Conservation (phyloP, 2,113 vertebrate genomes). For the Carassius gibelio region DNA sequence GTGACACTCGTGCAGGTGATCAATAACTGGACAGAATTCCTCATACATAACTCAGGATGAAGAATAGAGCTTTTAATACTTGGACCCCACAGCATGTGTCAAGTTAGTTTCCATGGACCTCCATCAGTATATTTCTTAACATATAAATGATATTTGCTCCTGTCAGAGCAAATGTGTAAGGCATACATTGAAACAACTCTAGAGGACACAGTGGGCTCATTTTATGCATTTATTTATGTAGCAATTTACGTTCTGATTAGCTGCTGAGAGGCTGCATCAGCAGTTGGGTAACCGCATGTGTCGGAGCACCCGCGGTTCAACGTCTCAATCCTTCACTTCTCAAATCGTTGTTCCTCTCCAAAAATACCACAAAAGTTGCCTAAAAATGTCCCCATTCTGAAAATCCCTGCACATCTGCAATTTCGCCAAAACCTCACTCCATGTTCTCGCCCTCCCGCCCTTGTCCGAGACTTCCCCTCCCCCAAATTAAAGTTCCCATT, state of each 20-base stretch:
- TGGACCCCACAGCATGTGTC: conserved; percentile 20
- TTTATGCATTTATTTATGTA: conserved; percentile 84
- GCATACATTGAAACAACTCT: conserved; percentile 65
- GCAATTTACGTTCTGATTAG: conserved; percentile 79
- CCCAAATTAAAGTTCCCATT: conserved; percentile 71
- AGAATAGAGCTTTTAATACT: conserved; percentile 45
- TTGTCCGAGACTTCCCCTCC: conserved; percentile 16
- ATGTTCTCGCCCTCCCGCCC: conserved; percentile 59
- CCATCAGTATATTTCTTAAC: conserved; percentile 29
- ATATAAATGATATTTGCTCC: conserved; percentile 32
- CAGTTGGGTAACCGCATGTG: conserved; percentile 74
- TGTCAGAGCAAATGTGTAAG: conserved; percentile 34
- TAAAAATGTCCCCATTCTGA: conserved; percentile 67
- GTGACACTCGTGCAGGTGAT: conserved; percentile 9
- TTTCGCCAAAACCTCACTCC: conserved; percentile 70
- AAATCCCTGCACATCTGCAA: conserved; percentile 77
- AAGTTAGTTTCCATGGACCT: conserved; percentile 34
- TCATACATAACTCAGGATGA: conserved; percentile 15
- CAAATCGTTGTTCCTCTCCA: conserved; percentile 74
- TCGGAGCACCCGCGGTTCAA: conserved; percentile 73
- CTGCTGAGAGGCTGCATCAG: conserved; percentile 78
- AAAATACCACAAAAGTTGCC: conserved; percentile 80
- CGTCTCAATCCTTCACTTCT: conserved; percentile 71
- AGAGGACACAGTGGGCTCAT: conserved; percentile 74
- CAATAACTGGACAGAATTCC: conserved; percentile 36